Evolutionary conservation across 2,113 vertebrate species (phyloP).

Genomic region (Haemorhous mexicanus): DNA sequence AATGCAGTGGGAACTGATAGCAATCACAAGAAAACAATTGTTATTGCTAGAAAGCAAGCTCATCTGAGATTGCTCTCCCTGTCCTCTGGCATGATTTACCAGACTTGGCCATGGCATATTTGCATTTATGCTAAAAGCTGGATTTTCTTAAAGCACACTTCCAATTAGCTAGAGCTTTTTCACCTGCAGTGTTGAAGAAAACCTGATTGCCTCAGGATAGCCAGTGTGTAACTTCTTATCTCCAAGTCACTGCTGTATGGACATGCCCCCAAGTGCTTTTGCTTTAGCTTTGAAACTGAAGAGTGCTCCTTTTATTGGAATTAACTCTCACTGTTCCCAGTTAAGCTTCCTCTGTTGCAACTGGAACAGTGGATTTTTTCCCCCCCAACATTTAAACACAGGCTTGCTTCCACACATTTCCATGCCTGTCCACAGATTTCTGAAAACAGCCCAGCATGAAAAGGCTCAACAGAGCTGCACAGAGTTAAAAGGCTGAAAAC

Average conservation of each 20-base stretch:
- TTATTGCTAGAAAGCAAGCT: background rate
- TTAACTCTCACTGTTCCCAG: background rate
- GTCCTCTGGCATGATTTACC: background rate
- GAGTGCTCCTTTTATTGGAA: background rate
- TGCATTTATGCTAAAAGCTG: background rate
- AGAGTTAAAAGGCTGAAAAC: slow-evolving; percentile 2
- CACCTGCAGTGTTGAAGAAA: background rate
- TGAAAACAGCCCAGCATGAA: slow-evolving; percentile 25
- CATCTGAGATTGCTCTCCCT: background rate
- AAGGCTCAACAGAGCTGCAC: background rate
- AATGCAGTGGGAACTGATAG: background rate
- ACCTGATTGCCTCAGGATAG: background rate
- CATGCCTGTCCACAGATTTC: slow-evolving; percentile 3
- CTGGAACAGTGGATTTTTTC: background rate
- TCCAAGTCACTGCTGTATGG: background rate
- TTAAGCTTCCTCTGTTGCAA: background rate
- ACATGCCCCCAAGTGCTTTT: background rate
- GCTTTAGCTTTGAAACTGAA: background rate
- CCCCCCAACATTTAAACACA: background rate
- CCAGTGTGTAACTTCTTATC: background rate
- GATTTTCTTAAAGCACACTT: background rate
- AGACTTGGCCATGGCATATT: background rate
- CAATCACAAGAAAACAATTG: background rate
- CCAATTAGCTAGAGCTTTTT: background rate
- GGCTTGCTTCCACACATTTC: background rate